Conservation (phyloP, 2,888 invertebrate species). For the Athrips mouffetella region DNA sequence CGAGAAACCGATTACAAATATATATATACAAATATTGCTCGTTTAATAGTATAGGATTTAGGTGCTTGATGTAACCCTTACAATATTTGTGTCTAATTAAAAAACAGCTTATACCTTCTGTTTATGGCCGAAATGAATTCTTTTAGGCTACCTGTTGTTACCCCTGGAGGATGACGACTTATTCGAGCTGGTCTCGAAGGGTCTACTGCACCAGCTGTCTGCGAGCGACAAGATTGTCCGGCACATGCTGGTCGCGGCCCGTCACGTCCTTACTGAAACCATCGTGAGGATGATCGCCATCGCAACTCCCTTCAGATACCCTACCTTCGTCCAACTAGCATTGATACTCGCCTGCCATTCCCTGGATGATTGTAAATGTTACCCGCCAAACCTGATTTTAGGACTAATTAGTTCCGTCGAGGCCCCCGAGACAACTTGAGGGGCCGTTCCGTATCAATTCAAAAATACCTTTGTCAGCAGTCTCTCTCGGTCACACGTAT, state of each 20-base stretch:
- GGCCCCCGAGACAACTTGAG: too few relatives aligned
- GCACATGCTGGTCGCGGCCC: constrained; percentile 39
- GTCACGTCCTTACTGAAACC: constrained; percentile 39
- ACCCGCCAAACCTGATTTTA: too few relatives aligned
- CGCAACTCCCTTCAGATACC: constrained; percentile 37
- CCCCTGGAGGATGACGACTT: constrained; percentile 44
- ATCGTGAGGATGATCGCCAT: constrained; percentile 51
- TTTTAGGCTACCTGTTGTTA: constrained; percentile 52
- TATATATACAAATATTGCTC: too few relatives aligned
- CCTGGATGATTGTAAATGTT: constrained; percentile 49
- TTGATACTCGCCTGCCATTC: constrained; percentile 48
- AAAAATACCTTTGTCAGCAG: too few relatives aligned
- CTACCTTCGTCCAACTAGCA: constrained; percentile 44
- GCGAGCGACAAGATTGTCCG: constrained; percentile 35
- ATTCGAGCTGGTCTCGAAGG: constrained; percentile 46
- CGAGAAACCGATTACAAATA: too few relatives aligned
- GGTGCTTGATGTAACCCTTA: too few relatives aligned
- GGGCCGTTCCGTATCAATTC: too few relatives aligned
- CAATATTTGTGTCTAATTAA: too few relatives aligned
- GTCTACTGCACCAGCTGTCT: constrained; percentile 51
- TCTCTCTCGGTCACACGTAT: too few relatives aligned
- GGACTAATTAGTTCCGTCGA: too few relatives aligned
- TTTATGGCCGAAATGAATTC: neutral
- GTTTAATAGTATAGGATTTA: too few relatives aligned
- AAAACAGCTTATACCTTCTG: neutral